Percentiles rank a stretch among this genome's conserved stretches.
Evolutionary conservation across 1,140 invertebrate species (phyloP).

Genomic region (Drosophila carrolli): DNA sequence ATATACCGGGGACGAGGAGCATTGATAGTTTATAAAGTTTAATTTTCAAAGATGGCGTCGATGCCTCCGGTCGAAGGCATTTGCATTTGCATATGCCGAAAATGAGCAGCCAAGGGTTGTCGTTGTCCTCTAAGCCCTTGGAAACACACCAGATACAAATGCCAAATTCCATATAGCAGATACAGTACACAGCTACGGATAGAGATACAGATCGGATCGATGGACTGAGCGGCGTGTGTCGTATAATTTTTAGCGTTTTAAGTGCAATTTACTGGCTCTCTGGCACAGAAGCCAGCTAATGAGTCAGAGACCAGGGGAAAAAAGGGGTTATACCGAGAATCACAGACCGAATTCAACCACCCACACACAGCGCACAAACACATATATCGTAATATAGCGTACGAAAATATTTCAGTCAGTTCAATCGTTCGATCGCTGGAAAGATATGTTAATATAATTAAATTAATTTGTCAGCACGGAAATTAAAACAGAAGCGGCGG

Average conservation of each 20-base stretch:
- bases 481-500: conserved; percentile 68
- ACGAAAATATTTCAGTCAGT: conserved; percentile 34
- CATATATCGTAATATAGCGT: neutral
- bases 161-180: neutral
- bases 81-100: conserved; percentile 75
- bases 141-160: conserved; percentile 26
- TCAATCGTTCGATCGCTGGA: conserved; percentile 76
- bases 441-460: conserved; percentile 83
- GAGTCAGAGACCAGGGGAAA: conserved; percentile 51
- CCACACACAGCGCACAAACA: conserved; percentile 12
- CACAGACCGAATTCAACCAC: conserved; percentile 24
- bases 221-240: conserved; percentile 56
- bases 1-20: conserved; percentile 7
- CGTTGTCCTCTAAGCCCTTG: conserved; percentile 65
- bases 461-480: conserved; percentile 83
- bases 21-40: conserved; percentile 75
- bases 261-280: conserved; percentile 60
- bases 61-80: conserved; percentile 32
- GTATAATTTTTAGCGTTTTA: conserved; percentile 80
- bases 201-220: conserved; percentile 35
- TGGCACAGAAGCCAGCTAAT: conserved; percentile 51
- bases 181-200: conserved; percentile 32
- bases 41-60: conserved; percentile 70
- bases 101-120: conserved; percentile 62
- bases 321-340: conserved; percentile 67